phyloP scores from a whole-genome alignment of 1,140 invertebrate genomes.

The Cardiocondyla obscurior region DNA sequence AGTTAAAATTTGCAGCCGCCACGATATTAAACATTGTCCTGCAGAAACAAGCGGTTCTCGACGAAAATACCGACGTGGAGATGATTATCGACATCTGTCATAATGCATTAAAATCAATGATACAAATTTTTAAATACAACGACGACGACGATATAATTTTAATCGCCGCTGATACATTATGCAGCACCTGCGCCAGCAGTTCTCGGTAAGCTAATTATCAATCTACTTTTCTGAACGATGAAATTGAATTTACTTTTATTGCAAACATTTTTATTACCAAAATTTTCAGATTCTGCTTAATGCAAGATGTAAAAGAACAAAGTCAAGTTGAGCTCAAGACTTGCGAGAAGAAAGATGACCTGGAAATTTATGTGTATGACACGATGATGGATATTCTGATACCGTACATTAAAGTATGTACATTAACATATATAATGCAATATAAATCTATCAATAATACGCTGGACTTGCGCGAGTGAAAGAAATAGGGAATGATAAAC shows the following conservation, averaged over 20 bases:
- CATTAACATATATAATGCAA: neutral
- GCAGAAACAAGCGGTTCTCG: neutral
- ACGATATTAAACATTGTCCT: slow-evolving; percentile 53
- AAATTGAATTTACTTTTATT: neutral
- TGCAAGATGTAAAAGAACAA: neutral
- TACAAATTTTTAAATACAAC: slow-evolving; percentile 46
- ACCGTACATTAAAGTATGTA: slow-evolving; percentile 63
- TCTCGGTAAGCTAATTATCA: slow-evolving; percentile 30
- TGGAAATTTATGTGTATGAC: slow-evolving; percentile 11
- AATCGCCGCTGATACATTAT: slow-evolving; percentile 14
- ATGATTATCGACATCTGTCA: slow-evolving; percentile 43
- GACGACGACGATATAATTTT: slow-evolving; percentile 43
- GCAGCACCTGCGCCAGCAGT: slow-evolving; percentile 45
- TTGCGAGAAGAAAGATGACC: neutral
- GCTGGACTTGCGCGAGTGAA: neutral
- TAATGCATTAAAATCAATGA: slow-evolving; percentile 48
- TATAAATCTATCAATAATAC: neutral
- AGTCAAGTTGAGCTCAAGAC: neutral
- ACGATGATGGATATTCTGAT: slow-evolving; percentile 54
- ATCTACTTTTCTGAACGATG: neutral
- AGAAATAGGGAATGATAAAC: neutral
- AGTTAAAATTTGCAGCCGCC: slow-evolving; percentile 23
- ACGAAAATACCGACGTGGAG: neutral
- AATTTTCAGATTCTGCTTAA: slow-evolving; percentile 41
- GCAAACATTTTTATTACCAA: neutral